Evolutionary conservation across 2,888 invertebrate species (phyloP).

Genomic region (Clanis bilineata): DNA sequence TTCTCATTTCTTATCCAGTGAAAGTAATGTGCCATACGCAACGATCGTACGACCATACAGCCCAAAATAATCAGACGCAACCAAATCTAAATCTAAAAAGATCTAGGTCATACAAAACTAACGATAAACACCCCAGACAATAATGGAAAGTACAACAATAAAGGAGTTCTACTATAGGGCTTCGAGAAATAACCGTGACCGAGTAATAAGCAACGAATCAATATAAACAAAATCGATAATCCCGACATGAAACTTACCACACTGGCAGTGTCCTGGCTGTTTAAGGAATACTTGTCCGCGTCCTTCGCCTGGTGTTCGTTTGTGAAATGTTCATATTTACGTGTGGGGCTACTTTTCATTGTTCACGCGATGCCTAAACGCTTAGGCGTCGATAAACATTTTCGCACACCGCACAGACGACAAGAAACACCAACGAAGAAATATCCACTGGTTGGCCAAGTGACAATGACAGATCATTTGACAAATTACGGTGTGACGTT

Average conservation of each 20-base stretch:
- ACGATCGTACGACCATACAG: slow-evolving; percentile 2
- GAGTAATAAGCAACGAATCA: slow-evolving; percentile 54
- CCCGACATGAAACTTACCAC: slow-evolving; percentile 69
- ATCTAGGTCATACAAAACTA: slow-evolving; percentile 45
- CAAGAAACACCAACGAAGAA: slow-evolving; percentile 54
- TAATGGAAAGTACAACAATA: not conserved
- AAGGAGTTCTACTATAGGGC: not conserved
- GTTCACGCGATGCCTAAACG: slow-evolving; percentile 63
- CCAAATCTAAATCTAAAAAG: slow-evolving; percentile 34
- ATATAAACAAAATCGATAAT: slow-evolving; percentile 79
- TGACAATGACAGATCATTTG: slow-evolving; percentile 18
- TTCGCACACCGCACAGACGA: slow-evolving; percentile 56
- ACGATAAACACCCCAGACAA: not conserved
- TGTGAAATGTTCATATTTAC: slow-evolving; percentile 78
- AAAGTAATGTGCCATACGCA: slow-evolving; percentile 22
- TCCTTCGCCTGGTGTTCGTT: slow-evolving; percentile 73
- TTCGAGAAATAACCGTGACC: not conserved
- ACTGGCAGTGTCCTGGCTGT: slow-evolving; percentile 80
- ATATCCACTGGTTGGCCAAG: slow-evolving; percentile 46
- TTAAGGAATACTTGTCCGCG: slow-evolving; percentile 76
- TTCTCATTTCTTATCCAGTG: slow-evolving; percentile 3
- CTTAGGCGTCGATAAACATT: slow-evolving; percentile 72
- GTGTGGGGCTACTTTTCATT: slow-evolving; percentile 79
- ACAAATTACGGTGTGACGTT: not conserved
- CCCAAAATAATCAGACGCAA: slow-evolving; percentile 15